Percentiles rank a stretch among this genome's conserved stretches.
Evolutionary conservation across 2,797 vertebrate species (phyloP).

Genomic region (Manis pentadactyla): DNA sequence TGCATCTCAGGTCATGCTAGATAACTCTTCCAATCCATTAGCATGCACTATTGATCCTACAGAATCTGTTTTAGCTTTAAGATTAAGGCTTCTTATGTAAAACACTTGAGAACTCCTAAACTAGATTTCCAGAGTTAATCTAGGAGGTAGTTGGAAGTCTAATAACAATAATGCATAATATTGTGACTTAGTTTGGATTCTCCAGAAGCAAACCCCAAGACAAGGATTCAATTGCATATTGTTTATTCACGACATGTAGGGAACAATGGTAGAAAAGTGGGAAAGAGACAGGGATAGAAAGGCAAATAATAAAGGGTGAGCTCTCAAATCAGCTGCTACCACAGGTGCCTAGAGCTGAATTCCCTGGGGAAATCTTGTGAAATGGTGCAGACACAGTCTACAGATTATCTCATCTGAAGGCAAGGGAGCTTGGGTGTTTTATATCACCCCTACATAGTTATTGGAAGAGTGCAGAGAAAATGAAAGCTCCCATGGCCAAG

Average conservation of each 20-base stretch:
- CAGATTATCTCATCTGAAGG: not conserved
- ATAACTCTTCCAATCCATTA: constrained; percentile 56
- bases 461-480: not conserved
- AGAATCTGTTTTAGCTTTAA: constrained; percentile 26
- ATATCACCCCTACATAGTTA: not conserved
- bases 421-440: not conserved
- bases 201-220: constrained; percentile 28
- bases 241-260: not conserved
- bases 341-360: not conserved
- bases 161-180: not conserved
- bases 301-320: not conserved
- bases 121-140: not conserved
- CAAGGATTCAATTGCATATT: not conserved
- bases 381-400: not conserved
- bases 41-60: constrained; percentile 21
- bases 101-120: constrained; percentile 36
- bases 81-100: constrained; percentile 40
- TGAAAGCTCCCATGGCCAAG: too few species aligned
- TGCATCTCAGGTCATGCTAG: constrained; percentile 27
- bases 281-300: not conserved
- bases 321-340: not conserved
- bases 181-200: not conserved
- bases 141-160: not conserved
- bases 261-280: not conserved
- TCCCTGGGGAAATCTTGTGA: not conserved